phyloP scores from a whole-genome alignment of 2,113 vertebrate genomes.

The Mystacornis crossleyi region DNA sequence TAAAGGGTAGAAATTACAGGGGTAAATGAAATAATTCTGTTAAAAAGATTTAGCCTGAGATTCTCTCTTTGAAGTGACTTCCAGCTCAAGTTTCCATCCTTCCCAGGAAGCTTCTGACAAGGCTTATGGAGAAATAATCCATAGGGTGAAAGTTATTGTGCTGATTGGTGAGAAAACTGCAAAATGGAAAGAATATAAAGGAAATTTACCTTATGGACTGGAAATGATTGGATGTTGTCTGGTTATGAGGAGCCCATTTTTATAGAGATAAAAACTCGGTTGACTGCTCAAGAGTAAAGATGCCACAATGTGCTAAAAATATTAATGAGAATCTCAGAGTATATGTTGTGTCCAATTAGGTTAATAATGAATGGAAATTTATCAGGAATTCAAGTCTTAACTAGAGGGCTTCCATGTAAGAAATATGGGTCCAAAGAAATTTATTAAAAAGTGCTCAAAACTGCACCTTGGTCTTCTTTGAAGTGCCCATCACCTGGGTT shows the following conservation, averaged over 20 bases:
- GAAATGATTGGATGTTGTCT: slow-evolving; percentile 77
- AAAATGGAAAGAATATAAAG: slow-evolving; percentile 55
- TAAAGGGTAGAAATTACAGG: not conserved
- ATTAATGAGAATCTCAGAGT: slow-evolving; percentile 74
- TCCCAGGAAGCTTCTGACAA: not conserved
- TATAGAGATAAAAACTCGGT: slow-evolving; percentile 66
- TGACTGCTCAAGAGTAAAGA: slow-evolving; percentile 76
- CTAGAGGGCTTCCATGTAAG: not conserved
- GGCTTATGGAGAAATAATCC: slow-evolving; percentile 32
- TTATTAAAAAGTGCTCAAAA: not conserved
- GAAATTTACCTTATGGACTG: slow-evolving; percentile 76
- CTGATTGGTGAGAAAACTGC: slow-evolving; percentile 45
- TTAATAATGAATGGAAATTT: slow-evolving; percentile 71
- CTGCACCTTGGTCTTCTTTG: not conserved
- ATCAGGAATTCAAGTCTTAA: slow-evolving; percentile 51
- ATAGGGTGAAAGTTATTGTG: slow-evolving; percentile 16
- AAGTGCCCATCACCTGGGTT: slow-evolving; percentile 4
- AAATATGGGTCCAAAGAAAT: not conserved
- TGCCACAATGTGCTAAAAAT: slow-evolving; percentile 65
- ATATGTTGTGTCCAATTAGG: slow-evolving; percentile 70
- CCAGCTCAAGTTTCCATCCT: not conserved
- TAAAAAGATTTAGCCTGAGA: not conserved
- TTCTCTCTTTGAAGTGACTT: not conserved
- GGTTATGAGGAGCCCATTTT: slow-evolving; percentile 66
- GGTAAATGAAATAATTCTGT: not conserved